Evolutionary conservation across 2,888 invertebrate species (phyloP), one percentile per base, ranked within the genome.

Genomic region (Cheilosia vulpina): DNA sequence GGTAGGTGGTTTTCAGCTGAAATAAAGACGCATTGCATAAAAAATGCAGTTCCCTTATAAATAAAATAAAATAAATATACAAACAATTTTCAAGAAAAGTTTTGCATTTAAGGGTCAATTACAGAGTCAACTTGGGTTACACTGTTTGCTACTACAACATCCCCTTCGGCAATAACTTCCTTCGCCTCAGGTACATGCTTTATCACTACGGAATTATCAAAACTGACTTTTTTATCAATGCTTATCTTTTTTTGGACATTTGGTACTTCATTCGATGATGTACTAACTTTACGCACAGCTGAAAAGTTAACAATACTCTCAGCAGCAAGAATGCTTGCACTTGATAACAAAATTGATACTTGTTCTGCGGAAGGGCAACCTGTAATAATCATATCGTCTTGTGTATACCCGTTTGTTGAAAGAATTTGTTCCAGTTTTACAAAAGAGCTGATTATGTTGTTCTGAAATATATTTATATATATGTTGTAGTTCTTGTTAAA

Each of bases 291-390:
- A 7, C 92, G 89, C 2, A 88, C 88, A 3, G 89, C 89, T 45
- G 90, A 89, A 76, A 91, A 91, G 41, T 90, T 91, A 2, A 89
- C 89, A 53, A 91, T 88, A 3, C 89, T 89, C 55, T 91, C 90
- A 4, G 91, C 93, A 24, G 94, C 93, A 66, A 94, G 93, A 52
- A 96, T 93, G 79, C 96, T 96, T 1, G 96, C 95, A 1, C 97
- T 97, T 11, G 97, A 97, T 80, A 98, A 94, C 89, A 97, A 94
- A 47, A 97, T 94, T n/a, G 97, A 96, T 13, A 99, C 95, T 93
- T 99, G 99, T 90, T 99, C 99, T 2, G 97, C 96, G 2, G 98
- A 95, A 0, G 99, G 99, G 90, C 98, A 98, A 11, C 96, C 97
- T 4, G 98, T 96, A 66, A 98, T 95, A 69, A 96, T 93, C 75